Conservation (phyloP, 2,797 vertebrate genomes). For the Aphelocoma californica region DNA sequence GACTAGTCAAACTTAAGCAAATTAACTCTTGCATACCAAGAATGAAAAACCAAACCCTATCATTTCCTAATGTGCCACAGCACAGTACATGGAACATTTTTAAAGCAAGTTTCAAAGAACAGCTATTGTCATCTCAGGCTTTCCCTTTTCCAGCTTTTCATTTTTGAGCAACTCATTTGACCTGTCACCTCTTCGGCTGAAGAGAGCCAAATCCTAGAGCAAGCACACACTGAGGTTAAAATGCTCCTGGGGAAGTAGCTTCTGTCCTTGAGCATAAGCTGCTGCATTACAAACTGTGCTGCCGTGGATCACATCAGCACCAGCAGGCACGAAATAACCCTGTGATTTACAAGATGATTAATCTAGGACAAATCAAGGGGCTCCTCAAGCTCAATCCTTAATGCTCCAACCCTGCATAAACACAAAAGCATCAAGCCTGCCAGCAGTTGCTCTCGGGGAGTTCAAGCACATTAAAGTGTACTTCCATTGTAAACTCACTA, state of each 20-base stretch:
- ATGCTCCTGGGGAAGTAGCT: not conserved
- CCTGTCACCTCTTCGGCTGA: not conserved
- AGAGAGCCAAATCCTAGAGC: not conserved
- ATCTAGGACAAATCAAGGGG: not conserved
- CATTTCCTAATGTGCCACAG: not conserved
- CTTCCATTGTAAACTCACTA: not conserved
- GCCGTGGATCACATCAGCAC: not conserved
- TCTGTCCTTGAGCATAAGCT: not conserved
- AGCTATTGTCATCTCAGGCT: not conserved
- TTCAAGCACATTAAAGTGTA: not conserved
- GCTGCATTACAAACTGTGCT: not conserved
- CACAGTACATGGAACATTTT: not conserved
- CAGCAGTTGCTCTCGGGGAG: not conserved
- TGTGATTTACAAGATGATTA: not conserved
- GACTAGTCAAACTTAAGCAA: not conserved
- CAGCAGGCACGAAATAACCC: not conserved
- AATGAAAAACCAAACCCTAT: not conserved
- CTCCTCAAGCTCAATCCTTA: not conserved
- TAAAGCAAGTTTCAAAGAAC: not conserved
- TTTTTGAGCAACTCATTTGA: not conserved
- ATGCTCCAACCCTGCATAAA: not conserved
- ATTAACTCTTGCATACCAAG: not conserved
- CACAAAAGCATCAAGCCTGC: not conserved
- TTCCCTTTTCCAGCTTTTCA: not conserved
- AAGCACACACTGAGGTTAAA: not conserved